Evolutionary conservation across 2,888 invertebrate species (phyloP).

Genomic region (Opisthograptis luteolata): DNA sequence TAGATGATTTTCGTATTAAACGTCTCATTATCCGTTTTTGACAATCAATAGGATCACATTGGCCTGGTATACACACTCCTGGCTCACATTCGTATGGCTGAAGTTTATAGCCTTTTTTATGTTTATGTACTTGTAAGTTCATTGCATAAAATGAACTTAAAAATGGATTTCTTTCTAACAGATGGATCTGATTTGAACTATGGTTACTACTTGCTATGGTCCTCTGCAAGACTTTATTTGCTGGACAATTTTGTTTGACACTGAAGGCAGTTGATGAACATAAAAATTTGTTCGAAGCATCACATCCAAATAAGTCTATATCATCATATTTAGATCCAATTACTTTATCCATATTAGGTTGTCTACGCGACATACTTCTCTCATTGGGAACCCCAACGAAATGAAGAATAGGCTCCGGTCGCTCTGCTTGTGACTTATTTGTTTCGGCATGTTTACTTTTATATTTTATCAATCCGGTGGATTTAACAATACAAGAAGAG

Average conservation of each 20-base stretch:
- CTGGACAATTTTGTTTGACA: not conserved
- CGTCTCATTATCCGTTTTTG: slow-evolving; percentile 47
- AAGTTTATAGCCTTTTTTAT: slow-evolving; percentile 24
- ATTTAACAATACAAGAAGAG: not conserved
- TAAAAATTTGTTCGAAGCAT: not conserved
- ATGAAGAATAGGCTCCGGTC: not conserved
- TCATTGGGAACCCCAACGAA: not conserved
- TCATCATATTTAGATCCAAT: too few species aligned
- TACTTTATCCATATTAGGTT: too few species aligned
- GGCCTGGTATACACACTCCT: slow-evolving; percentile 46
- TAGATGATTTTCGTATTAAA: slow-evolving; percentile 39
- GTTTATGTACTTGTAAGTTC: slow-evolving; percentile 19
- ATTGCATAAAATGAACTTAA: slow-evolving; percentile 2
- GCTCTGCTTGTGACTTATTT: not conserved
- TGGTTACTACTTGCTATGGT: not conserved
- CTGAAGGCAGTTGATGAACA: not conserved
- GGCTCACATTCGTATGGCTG: slow-evolving; percentile 52
- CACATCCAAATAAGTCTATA: not conserved
- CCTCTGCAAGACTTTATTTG: too few species aligned
- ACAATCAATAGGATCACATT: slow-evolving; percentile 47
- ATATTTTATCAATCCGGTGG: not conserved
- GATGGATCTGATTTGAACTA: not conserved
- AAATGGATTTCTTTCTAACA: not conserved
- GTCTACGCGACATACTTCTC: too few species aligned
- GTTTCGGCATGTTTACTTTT: not conserved